Evolutionary conservation across 2,113 vertebrate genomes (phyloP).

Genomic region (Sceloporus undulatus): DNA sequence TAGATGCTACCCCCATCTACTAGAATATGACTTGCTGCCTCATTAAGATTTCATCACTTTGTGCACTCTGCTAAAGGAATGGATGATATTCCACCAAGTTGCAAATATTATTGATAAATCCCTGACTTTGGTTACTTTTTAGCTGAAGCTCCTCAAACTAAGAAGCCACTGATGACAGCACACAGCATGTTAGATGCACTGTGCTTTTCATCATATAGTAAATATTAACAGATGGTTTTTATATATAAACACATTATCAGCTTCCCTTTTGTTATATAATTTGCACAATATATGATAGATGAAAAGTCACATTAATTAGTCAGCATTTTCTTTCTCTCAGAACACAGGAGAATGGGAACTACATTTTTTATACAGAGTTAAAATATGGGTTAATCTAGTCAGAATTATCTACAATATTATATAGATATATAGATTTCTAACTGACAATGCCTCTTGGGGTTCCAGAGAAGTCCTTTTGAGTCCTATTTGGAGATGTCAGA

Average conservation of each 20-base stretch:
- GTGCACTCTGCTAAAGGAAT: constrained; percentile 45
- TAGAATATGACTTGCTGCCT: constrained; percentile 52
- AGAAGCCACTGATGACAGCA: constrained; percentile 29
- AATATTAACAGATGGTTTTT: constrained; percentile 6
- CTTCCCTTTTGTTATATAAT: not conserved
- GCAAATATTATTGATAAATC: constrained; percentile 31
- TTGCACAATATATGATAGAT: not conserved
- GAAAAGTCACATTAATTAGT: not conserved
- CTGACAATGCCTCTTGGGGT: too few species aligned
- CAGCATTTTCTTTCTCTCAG: not conserved
- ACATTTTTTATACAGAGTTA: not conserved
- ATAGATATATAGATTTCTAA: too few species aligned
- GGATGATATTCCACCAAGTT: constrained; percentile 37
- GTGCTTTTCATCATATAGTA: not conserved
- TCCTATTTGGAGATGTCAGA: too few species aligned
- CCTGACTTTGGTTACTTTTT: constrained; percentile 36
- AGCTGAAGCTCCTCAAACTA: not conserved
- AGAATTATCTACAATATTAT: not conserved
- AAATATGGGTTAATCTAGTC: not conserved
- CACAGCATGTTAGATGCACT: not conserved
- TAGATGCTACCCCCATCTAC: constrained; percentile 21
- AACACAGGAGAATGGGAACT: not conserved
- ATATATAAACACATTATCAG: rapidly evolving
- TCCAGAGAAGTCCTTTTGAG: too few species aligned
- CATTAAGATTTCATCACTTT: constrained; percentile 56